Base-by-base conservation (phyloP, 2,797 vertebrate species). In the Rhinella marina region DNA sequence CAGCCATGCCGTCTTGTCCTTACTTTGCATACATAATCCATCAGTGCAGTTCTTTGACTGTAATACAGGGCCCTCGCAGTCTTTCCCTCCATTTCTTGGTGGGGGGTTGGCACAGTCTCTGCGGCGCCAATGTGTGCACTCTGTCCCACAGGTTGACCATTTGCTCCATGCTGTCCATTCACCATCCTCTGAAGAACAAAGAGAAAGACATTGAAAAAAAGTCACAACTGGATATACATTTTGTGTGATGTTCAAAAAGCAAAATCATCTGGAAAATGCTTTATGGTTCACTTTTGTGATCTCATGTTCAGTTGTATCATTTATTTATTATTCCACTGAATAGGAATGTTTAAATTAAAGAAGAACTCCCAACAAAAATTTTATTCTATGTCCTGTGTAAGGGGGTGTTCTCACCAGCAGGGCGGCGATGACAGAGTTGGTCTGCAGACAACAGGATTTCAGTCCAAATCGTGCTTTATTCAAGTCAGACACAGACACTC, bases 21-120 rank as follows among this genome's bases (percentile, higher is more conserved):
- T 95, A 99, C 98, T 97, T 94, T 99, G 98, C 98, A 99, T 99
- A 93, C 98, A 99, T 88, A 99, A 96, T 84, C 98, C 98, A 16
- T 99, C 98, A 0, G 98, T 99, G 93, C 98, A 99, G 96, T 99
- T 99, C 95, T 99, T 97, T 93, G 98, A 98, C 93, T 98, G 98
- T 84, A 99, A 95, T 89, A 98, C 96, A 81, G 96, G 94, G 81
- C 98, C 98, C 48, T 98, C 97, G 0, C 98, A 99, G 95, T 99
- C 98, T 91, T 98, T 99, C 1, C 98, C 98, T 23, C 98, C 98
- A 0, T 97, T 99, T 95, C 97, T 98, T 7, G 98, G 97, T 0
- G 97, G 96, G 0, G 98, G 98, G 0, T 96, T 97, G 0, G 89
- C 93, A 93, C 98, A 99, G 90, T 98, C 98, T 84, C 98, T 95